phyloP scores from a whole-genome alignment of 2,888 invertebrate species.

The Frankliniella intonsa region DNA sequence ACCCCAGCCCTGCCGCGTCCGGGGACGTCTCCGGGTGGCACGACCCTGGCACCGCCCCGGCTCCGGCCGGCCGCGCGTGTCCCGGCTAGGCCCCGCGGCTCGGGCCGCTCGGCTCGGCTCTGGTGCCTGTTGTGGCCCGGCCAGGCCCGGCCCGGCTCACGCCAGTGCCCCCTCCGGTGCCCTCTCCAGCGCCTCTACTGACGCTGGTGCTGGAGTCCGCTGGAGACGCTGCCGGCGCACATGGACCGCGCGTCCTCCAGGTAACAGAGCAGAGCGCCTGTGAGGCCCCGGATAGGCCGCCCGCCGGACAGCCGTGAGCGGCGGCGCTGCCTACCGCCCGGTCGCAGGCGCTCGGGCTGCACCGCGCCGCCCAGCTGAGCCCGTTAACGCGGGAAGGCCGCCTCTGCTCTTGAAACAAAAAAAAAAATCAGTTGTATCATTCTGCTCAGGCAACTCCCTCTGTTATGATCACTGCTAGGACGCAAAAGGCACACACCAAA shows the following conservation, averaged over 20 bases:
- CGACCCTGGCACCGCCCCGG: neutral
- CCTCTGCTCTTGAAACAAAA: no score
- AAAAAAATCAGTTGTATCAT: no score
- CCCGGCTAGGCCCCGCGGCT: neutral
- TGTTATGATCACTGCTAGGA: no score
- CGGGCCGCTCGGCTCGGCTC: neutral
- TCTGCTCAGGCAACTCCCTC: no score
- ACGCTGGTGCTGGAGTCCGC: neutral
- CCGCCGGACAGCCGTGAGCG: neutral
- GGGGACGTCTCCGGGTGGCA: constrained; percentile 12
- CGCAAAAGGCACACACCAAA: no score
- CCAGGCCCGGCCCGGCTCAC: neutral
- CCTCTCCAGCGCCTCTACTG: no score
- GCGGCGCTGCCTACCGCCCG: neutral
- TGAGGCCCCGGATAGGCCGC: neutral
- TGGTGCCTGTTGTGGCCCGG: neutral
- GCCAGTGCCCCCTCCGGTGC: no score
- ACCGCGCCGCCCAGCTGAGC: no score
- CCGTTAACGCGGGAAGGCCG: no score
- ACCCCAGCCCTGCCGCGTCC: neutral
- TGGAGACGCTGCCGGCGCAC: neutral
- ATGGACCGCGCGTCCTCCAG: neutral
- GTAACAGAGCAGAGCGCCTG: neutral
- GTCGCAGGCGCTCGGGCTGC: neutral
- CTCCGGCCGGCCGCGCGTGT: neutral